Evolutionary conservation across 1,140 invertebrate genomes (phyloP).

Genomic region (Amphibalanus amphitrite): DNA sequence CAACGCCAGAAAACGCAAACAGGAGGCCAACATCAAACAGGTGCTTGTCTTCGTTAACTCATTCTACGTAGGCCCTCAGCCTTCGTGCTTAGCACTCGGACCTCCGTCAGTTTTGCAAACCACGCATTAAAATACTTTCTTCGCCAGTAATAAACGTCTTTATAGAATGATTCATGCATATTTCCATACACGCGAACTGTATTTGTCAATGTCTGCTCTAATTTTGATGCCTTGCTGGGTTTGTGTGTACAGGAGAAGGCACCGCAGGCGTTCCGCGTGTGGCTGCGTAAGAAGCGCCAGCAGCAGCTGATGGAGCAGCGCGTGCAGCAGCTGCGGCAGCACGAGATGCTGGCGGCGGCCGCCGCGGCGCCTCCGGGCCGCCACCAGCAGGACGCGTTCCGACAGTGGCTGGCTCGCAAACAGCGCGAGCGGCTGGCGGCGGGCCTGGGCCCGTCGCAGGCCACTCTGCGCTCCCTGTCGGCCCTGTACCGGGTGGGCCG

Average conservation of each 20-base stretch:
- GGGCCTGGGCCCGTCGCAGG: background rate
- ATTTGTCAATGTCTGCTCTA: background rate
- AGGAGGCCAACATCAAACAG: background rate
- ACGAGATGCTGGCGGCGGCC: background rate
- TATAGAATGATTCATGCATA: no score
- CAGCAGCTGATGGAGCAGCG: background rate
- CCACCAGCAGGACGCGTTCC: background rate
- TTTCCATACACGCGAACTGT: no score
- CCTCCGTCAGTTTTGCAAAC: no score
- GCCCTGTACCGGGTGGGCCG: background rate
- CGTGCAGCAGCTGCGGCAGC: background rate
- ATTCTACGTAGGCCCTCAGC: no score
- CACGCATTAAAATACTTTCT: no score
- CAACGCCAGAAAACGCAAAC: background rate
- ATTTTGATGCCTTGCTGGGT: no score
- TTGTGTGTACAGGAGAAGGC: background rate
- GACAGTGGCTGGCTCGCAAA: background rate
- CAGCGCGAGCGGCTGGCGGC: background rate
- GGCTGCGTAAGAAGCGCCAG: background rate
- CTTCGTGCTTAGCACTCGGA: no score
- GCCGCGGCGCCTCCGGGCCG: no score
- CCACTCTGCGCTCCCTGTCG: background rate
- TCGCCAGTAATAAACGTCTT: no score
- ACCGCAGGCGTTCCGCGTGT: background rate
- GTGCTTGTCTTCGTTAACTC: no score